Evolutionary conservation across 2,797 vertebrate species (phyloP), one percentile per base, ranked within the genome.

Genomic region (Aeoliscus strigatus): DNA sequence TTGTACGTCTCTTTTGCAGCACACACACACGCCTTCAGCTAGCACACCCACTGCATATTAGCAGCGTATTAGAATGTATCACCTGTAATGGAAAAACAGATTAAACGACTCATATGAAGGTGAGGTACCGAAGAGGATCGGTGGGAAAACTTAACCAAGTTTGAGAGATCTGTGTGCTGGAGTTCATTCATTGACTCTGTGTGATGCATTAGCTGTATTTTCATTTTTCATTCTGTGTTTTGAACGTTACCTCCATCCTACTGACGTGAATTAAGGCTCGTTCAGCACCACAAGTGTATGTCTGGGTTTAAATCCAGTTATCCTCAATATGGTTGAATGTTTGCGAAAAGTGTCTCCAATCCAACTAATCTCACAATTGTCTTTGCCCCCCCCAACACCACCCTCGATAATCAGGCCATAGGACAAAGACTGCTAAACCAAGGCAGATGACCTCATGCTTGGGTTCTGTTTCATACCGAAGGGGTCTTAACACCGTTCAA

Each of bases 341-440:
- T n/a, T n/a, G n/a, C n/a, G n/a, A n/a, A n/a, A n/a, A n/a, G n/a
- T n/a, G n/a, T n/a, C n/a, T n/a, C n/a, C n/a, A n/a, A n/a, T n/a
- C 65, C 68, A 66, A 51, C 59, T 8, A 30, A 75, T 56, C 35
- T 47, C 42, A 32, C 64, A 54, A 75, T 64, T 79, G 70, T 75
- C 80, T 80, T 70, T 76, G 77, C 72, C 62, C 56, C 48, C 66
- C 77, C n/a, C n/a, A n/a, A n/a, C n/a, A 66, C 35, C 73, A 76
- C 65, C 54, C 57, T 59, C 50, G 78, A 79, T 79, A 77, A 71
- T 84, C 80, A 79, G 10, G 12, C 57, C 39, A 39, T 9, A 40
- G 67, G 61, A 83, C 81, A 83, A 81, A 83, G 74, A 69, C 70
- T 56, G 61, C 82, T 86, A 85, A 82, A 81, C 39, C 75, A 63